Evolutionary conservation across 2,888 invertebrate species (phyloP), one percentile per base, ranked within the genome.

Genomic region (Tinea semifulvella): DNA sequence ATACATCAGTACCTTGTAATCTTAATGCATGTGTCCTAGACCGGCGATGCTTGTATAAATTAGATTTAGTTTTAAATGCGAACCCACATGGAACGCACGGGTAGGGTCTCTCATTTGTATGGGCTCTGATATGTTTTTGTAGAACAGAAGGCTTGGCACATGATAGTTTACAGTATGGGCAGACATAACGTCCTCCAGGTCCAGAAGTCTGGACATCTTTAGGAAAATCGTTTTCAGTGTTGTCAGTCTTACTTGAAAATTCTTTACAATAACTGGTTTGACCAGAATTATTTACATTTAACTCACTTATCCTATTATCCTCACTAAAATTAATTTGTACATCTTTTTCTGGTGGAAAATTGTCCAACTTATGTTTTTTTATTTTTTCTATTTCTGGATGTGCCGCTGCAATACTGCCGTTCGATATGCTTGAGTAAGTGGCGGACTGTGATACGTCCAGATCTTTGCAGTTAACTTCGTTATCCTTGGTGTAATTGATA

Each of bases 141-240:
- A 96, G 84, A 52, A 96, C 95, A 66, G 94, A 95, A 47, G 95
- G 95, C 75, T 96, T 96, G 58, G 94, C 91, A 82, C 94, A 96
- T 52, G 88, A 88, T 65, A 94, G 80, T 68, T 90, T 91, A 82
- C 96, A 96, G 68, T 91, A 94, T 8, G 90, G 89, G 66, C 96
- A 96, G 53, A 91, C 86, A 73, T 94, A 89, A 55, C 91, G 89
- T 44, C 90, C 92, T 49, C 64, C 60, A 55, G 68, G 56, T 57
- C 64, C 69, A 58, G 70, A 70, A 56, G 64, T 76, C 61, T 69
- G 69, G 61, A 67, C 56, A 54, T 79, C 80, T 66, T 65, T 79
- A 61, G 67, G 74, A 73, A 72, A 72, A 72, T 80, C 79, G 63
- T 68, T 77, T 70, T 79, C 80, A 71, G 68, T 68, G 66, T 71